Base-by-base conservation (phyloP, 2,888 invertebrate species). In the Lordiphosa andalusiaca region DNA sequence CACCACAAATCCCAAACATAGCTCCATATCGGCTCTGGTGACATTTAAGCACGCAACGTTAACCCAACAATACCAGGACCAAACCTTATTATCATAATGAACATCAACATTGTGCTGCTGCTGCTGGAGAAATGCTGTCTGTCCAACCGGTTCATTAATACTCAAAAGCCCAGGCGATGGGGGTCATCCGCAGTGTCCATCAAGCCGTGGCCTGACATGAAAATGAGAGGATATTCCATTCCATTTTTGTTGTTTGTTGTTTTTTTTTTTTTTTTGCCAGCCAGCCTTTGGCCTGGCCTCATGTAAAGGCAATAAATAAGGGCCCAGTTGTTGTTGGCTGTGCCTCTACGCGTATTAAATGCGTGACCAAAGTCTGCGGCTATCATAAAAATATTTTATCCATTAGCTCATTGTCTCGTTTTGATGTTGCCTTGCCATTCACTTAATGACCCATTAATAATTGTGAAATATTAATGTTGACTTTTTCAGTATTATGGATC, bases 401-500 rank as follows among this genome's bases (percentile, higher is more conserved):
- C 76, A 76, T 81, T 76, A 81, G 74, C 48, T 67, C 67, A 67
- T 71, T 78, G 69, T 67, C 63, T 63, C 44, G 36, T 44, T 42
- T 58, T 36, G 23, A 51, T 69, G 41, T 61, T 66, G 66, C 66
- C 58, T 19, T n/a, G 21, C 39, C 25, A 44, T 39, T 63, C 53
- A 71, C 69, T 75, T 78, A 78, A 78, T 78, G 76, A 63, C 82
- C 30, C 80, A 78, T 78, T 78, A 82, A 82, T 80, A 80, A 83
- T 80, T 72, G 70, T 76, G 74, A 83, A 76, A 76, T 80, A 76
- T 80, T 78, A 73, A 80, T 80, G 80, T 73, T 66, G 47, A 53
- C 65, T 50, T 51, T 49, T 53, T 40, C 44, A 19, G 19, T 3
- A 19, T 40, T 39, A 42, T 49, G 54, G 70, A 57, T 59, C 70